Conservation (phyloP, 1,140 invertebrate genomes). For the Lanistes nyassanus region DNA sequence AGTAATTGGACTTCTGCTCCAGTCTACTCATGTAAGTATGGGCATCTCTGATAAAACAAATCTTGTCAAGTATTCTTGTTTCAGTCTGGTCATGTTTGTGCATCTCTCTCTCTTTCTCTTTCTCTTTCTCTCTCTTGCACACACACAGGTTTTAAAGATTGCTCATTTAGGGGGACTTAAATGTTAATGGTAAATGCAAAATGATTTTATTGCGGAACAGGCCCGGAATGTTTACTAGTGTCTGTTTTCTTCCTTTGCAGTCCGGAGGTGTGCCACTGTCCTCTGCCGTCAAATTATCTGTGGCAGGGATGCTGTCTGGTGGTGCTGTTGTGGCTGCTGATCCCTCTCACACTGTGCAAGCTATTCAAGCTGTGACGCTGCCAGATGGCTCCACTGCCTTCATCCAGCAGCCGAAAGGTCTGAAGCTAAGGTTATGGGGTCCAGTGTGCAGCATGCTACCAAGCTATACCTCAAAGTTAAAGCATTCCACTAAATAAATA, state of each 20-base stretch:
- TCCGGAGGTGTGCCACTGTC: background rate
- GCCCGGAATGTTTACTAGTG: background rate
- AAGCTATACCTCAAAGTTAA: too few relatives aligned
- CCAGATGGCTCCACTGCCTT: slow-evolving; percentile 58
- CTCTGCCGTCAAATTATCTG: slow-evolving; percentile 19
- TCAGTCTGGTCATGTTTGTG: background rate
- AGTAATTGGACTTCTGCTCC: too few relatives aligned
- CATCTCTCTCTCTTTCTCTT: background rate
- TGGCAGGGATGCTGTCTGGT: slow-evolving; percentile 32
- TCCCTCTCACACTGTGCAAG: slow-evolving; percentile 24
- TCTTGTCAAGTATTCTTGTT: too few relatives aligned
- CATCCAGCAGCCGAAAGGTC: slow-evolving; percentile 56
- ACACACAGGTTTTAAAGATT: background rate
- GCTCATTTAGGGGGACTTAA: background rate
- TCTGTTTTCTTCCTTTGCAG: background rate
- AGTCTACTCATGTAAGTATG: too few relatives aligned
- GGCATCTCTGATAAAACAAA: too few relatives aligned
- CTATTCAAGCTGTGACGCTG: slow-evolving; percentile 56
- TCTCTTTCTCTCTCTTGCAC: background rate
- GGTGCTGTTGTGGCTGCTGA: slow-evolving; percentile 32
- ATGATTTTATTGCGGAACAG: background rate
- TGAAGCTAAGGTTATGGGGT: too few relatives aligned
- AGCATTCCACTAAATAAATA: too few relatives aligned
- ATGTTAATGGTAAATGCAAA: background rate
- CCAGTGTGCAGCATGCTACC: too few relatives aligned